These are phyloP conservation scores for Hassar affinis DNA, from an alignment of 2,113 vertebrate species.

Conservation along the genomic window DNA sequence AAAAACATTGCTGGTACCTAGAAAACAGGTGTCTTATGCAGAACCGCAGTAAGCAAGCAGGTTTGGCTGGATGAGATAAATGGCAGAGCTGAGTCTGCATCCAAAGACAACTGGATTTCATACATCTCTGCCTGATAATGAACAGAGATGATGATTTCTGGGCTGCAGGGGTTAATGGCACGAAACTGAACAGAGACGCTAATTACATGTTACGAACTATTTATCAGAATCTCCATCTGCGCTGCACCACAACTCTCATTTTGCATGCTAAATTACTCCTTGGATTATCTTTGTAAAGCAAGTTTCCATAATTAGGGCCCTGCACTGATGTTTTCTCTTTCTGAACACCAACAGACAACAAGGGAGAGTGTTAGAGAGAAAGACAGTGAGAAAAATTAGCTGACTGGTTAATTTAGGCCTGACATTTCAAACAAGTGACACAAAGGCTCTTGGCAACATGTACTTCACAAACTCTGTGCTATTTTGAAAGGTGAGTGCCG, in stretches of 20 bases:
- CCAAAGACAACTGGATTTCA: slow-evolving; percentile 95
- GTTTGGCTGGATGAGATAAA: slow-evolving; percentile 71
- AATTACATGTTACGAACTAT: slow-evolving; percentile 99
- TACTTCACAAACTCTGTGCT: slow-evolving; percentile 19
- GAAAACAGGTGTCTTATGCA: slow-evolving; percentile 73
- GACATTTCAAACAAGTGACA: slow-evolving; percentile 57
- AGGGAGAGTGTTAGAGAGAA: slow-evolving; percentile 54
- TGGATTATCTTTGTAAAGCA: slow-evolving; percentile 99
- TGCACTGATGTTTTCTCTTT: slow-evolving; percentile 86
- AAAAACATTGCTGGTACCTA: slow-evolving; percentile 58
- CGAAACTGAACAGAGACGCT: slow-evolving; percentile 94
- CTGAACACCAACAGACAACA: slow-evolving; percentile 64
- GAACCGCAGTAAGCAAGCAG: slow-evolving; percentile 46
- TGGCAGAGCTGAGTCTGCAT: slow-evolving; percentile 91
- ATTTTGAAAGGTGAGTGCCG: slow-evolving; percentile 20
- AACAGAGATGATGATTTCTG: slow-evolving; percentile 88
- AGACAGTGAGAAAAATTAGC: slow-evolving; percentile 59
- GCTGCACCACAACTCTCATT: slow-evolving; percentile 84
- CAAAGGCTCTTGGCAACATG: slow-evolving; percentile 26
- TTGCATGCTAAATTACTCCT: slow-evolving; percentile 99
- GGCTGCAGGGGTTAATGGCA: slow-evolving; percentile 99
- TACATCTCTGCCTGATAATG: slow-evolving; percentile 98
- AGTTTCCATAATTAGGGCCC: slow-evolving; percentile 96
- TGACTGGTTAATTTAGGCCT: slow-evolving; percentile 67
- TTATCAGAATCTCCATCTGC: slow-evolving; percentile 99